These are phyloP conservation scores for Formicarius rufipectus DNA, from an alignment of 2,113 vertebrate genomes.

Conservation along the genomic window DNA sequence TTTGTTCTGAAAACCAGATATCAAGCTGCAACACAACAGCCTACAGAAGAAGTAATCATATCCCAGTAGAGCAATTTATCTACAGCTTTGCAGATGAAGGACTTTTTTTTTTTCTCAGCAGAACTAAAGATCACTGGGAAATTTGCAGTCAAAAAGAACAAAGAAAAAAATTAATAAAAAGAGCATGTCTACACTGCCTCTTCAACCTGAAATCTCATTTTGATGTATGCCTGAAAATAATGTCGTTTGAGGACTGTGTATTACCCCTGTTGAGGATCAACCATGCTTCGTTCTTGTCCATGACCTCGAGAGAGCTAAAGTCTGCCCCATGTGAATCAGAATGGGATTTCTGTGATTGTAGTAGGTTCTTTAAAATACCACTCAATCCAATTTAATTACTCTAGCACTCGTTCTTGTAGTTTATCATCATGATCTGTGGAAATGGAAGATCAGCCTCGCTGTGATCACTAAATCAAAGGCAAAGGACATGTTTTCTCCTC, in stretches of 20 bases:
- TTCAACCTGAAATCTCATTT: background rate
- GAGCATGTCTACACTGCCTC: background rate
- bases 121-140: background rate
- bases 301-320: background rate
- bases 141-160: background rate
- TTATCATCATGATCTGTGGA: background rate
- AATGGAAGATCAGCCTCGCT: background rate
- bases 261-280: background rate
- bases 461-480: conserved; percentile 10
- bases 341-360: background rate
- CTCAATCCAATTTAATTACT: background rate
- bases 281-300: background rate
- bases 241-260: background rate
- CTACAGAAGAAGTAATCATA: background rate
- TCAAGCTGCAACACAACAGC: background rate
- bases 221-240: background rate
- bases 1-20: background rate
- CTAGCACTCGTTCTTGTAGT: background rate
- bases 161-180: background rate
- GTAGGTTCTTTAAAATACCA: background rate
- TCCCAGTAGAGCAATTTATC: background rate
- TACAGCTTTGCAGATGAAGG: background rate
- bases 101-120: background rate
- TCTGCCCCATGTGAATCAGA: background rate
- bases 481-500: background rate